A percentile compares a stretch with the other conserved stretches of the same genome.
These are phyloP conservation scores for Rafetus swinhoei DNA, from an alignment of 2,113 vertebrate genomes.

Conservation along the genomic window DNA sequence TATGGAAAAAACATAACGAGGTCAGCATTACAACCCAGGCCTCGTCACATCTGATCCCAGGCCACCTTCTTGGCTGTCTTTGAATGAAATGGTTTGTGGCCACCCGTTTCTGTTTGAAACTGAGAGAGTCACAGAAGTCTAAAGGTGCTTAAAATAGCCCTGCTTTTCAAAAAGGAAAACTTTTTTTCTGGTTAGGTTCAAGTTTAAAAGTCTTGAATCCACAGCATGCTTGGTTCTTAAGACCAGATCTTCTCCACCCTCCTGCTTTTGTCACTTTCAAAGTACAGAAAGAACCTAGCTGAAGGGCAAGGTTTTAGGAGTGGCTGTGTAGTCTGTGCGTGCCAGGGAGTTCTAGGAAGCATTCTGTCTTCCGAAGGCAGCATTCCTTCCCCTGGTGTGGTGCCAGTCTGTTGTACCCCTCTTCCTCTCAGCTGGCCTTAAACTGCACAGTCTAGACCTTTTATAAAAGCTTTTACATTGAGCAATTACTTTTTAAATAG, in stretches of 20 bases:
- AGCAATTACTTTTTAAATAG: neutral
- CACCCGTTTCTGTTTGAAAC: neutral
- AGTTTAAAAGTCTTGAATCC: constrained; percentile 24
- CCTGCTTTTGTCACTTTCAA: neutral
- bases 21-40: neutral
- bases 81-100: neutral
- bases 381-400: neutral
- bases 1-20: neutral
- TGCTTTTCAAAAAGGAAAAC: neutral
- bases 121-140: neutral
- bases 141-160: neutral
- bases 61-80: accelerated
- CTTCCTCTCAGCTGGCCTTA: neutral
- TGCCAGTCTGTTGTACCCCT: neutral
- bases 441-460: neutral
- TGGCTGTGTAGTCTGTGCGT: neutral
- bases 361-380: neutral
- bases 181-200: constrained; percentile 26
- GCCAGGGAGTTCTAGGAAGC: neutral
- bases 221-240: neutral
- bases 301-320: neutral
- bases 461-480: neutral
- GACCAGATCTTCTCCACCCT: neutral
- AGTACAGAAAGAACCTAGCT: neutral
- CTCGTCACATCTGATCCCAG: neutral